Conservation (phyloP, 2,797 vertebrate genomes). For the Avahi laniger region DNA sequence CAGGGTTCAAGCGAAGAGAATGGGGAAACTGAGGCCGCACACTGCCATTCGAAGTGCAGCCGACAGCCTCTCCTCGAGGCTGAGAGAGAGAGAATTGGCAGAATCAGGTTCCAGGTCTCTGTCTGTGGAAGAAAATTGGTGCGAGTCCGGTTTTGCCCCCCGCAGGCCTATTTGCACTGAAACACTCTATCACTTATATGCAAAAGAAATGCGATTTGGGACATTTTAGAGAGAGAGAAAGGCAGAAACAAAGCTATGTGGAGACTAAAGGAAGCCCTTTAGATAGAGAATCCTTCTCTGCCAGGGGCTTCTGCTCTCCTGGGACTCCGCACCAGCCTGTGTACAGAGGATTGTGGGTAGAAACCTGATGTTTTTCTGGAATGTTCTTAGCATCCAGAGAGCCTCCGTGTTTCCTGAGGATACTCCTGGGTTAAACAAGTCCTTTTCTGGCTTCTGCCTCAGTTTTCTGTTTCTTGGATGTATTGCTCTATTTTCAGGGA, state of each 20-base stretch:
- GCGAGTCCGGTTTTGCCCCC: too few species aligned
- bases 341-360: not conserved
- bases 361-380: not conserved
- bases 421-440: not conserved
- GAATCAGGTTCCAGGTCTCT: not conserved
- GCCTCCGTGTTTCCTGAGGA: not conserved
- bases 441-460: not conserved
- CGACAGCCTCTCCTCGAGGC: rapidly evolving
- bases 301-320: not conserved
- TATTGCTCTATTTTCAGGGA: not conserved
- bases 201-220: not conserved
- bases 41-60: not conserved
- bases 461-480: not conserved
- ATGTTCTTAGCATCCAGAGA: not conserved
- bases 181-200: not conserved
- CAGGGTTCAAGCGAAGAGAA: not conserved
- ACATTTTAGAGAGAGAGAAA: not conserved
- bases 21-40: rapidly evolving
- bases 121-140: rapidly evolving
- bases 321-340: not conserved
- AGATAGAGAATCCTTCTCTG: not conserved
- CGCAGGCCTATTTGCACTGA: not conserved
- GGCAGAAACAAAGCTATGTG: not conserved
- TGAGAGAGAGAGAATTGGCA: not conserved
- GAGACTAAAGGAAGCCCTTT: not conserved